These are phyloP conservation scores for Microtus ochrogaster DNA, from an alignment of 2,113 vertebrate species.

Conservation along the genomic window DNA sequence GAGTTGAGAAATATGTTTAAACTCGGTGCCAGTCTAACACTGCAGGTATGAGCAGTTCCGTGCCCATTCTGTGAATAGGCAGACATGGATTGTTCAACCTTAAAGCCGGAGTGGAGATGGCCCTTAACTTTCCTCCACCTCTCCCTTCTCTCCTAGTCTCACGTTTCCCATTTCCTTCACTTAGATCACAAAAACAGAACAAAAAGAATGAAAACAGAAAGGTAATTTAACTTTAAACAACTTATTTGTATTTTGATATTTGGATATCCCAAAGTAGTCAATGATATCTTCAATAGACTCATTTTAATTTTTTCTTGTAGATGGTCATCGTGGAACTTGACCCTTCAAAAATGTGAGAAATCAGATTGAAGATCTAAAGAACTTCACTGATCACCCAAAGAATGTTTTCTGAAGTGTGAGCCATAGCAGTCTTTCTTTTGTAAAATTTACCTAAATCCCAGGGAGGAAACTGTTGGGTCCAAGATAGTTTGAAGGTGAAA, in stretches of 20 bases:
- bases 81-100: not conserved
- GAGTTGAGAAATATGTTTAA: not conserved
- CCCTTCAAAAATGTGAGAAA: not conserved
- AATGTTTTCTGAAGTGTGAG: constrained; percentile 8
- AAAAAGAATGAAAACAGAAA: not conserved
- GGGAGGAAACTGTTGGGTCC: not conserved
- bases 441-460: constrained; percentile 38
- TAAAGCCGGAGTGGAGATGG: not conserved
- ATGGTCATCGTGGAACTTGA: not conserved
- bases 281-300: not conserved
- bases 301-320: not conserved
- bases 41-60: not conserved
- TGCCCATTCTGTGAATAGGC: too few species aligned
- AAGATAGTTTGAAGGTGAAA: constrained; percentile 2
- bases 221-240: not conserved
- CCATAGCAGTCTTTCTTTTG: not conserved
- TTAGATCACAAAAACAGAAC: not conserved
- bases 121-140: not conserved
- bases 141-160: not conserved
- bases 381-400: not conserved
- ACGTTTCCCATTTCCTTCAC: not conserved
- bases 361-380: constrained; percentile 34
- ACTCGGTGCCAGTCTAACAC: not conserved
- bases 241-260: not conserved
- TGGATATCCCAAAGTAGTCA: not conserved